phyloP scores from a whole-genome alignment of 2,888 invertebrate genomes.

The Boloria selene region DNA sequence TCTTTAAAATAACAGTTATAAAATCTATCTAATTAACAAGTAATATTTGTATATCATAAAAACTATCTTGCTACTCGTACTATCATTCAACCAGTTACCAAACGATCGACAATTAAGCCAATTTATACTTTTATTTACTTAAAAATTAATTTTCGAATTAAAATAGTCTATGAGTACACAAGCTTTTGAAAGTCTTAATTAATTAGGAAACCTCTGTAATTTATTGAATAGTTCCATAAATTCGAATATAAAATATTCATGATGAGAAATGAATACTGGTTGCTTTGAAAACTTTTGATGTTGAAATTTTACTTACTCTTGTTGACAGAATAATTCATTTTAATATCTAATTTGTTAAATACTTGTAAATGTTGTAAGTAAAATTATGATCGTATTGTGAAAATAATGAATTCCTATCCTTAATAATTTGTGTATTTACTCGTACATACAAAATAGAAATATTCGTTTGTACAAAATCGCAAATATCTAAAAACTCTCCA shows the following conservation, averaged over 20 bases:
- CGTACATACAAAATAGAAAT: too few species aligned
- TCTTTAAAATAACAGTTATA: neutral
- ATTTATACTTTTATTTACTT: conserved; percentile 5
- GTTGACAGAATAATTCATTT: conserved; percentile 65
- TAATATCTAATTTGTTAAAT: conserved; percentile 36
- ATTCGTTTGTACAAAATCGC: too few species aligned
- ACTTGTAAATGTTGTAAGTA: too few species aligned
- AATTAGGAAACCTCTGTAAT: conserved; percentile 23
- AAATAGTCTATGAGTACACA: conserved; percentile 1
- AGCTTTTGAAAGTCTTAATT: conserved; percentile 23
- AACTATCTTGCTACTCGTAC: neutral
- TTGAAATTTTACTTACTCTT: conserved; percentile 56
- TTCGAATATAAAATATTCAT: conserved; percentile 25
- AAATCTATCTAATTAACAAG: neutral
- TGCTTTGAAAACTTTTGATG: conserved; percentile 44
- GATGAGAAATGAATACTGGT: conserved; percentile 24
- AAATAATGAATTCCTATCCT: too few species aligned
- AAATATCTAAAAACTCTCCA: too few species aligned
- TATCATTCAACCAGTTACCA: neutral
- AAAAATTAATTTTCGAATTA: conserved; percentile 1
- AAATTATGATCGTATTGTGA: too few species aligned
- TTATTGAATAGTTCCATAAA: conserved; percentile 25
- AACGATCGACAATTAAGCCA: conserved; percentile 2
- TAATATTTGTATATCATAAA: conserved; percentile 2
- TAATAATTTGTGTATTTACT: too few species aligned